These are phyloP conservation scores for Halcyon leucocephala DNA, from an alignment of 2,797 vertebrate genomes.

Conservation along the genomic window DNA sequence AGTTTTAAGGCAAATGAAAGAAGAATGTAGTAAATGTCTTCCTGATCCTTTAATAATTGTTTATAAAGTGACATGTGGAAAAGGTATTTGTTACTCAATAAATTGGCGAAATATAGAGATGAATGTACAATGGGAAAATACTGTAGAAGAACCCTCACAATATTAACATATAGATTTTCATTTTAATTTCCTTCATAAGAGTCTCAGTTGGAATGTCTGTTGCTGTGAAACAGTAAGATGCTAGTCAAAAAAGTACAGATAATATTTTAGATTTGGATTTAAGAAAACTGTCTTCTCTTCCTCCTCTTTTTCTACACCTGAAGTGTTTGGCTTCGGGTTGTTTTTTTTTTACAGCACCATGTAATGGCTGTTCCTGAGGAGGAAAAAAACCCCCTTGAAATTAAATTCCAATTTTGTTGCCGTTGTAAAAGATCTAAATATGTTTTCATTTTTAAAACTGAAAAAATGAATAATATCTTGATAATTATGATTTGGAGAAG, in stretches of 20 bases:
- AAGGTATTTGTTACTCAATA: not conserved
- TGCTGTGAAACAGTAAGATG: not conserved
- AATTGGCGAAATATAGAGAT: not conserved
- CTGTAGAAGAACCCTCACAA: not conserved
- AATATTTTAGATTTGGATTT: not conserved
- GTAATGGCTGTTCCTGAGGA: not conserved
- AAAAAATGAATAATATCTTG: not conserved
- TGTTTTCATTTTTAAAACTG: not conserved
- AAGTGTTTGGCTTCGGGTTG: not conserved
- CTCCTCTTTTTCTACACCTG: not conserved
- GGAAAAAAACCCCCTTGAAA: not conserved
- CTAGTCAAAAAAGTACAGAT: not conserved
- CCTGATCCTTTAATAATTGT: not conserved
- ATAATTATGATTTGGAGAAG: not conserved
- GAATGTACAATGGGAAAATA: not conserved
- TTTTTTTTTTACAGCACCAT: not conserved
- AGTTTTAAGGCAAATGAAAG: not conserved
- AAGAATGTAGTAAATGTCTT: constrained; percentile 34
- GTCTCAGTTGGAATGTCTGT: not conserved
- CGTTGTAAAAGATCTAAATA: not conserved
- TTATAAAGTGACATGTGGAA: not conserved
- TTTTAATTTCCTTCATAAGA: not conserved
- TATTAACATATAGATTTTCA: not conserved
- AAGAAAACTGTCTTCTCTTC: not conserved
- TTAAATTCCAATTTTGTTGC: not conserved